Base-by-base conservation (phyloP, 2,888 invertebrate species). In the Ryuthela nishihirai region DNA sequence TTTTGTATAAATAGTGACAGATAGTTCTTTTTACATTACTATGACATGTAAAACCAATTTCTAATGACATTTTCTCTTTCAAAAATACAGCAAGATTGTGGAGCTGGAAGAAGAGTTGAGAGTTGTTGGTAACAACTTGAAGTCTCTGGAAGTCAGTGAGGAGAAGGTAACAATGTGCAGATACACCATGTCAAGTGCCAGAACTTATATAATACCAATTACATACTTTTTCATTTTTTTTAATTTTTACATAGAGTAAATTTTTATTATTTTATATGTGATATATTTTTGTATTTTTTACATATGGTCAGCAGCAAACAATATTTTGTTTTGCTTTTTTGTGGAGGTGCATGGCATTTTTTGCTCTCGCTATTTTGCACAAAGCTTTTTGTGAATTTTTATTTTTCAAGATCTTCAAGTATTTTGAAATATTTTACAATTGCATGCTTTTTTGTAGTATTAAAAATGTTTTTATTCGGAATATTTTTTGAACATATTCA, bases 111-210 rank as follows among this genome's bases (percentile, higher is more conserved):
- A 99, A 78, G 98, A 99, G 80, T 85, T 99, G 78, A 93, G 97
- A 78, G 98, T 99, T 75, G 98, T 99, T 78, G 97, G 98, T 77
- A 99, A 99, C 88, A 99, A 99, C 85, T 84, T 99, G 82, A 99
- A 99, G 82, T 98, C 98, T 76, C 88, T 99, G 77, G 98, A 99
- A 83, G 95, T 99, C 77, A 95, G 93, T 74, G 97, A 98, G 82
- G 95, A 97, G 81, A 97, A 95, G 92, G 94, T 94, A 85, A 79
- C 40, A n/a, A n/a, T n/a, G n/a, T n/a, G n/a, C n/a, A n/a, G n/a
- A n/a, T n/a, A n/a, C n/a, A n/a, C n/a, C n/a, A n/a, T n/a, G n/a
- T n/a, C n/a, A n/a, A n/a, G n/a, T 29, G 7, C 12, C 7, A 29
- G 12, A 29, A 12, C 9, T 29, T 12, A 9, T 29, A 7, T 9